A percentile compares a stretch with the other conserved stretches of the same genome.
Evolutionary conservation across 2,888 invertebrate species (phyloP).

Genomic region (Amiota mariae): DNA sequence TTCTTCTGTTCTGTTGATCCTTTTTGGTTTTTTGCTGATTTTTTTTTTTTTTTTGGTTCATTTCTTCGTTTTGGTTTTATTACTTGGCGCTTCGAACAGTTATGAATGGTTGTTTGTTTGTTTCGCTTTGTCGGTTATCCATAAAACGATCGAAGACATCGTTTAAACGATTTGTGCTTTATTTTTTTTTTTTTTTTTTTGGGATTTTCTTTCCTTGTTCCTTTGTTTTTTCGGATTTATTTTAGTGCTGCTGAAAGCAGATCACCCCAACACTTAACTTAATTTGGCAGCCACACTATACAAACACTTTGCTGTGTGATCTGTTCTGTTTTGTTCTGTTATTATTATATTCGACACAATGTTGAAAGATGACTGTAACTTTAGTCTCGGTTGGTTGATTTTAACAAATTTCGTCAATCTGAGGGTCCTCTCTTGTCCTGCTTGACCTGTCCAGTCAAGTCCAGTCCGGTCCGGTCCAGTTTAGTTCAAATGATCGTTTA

Average conservation of each 20-base stretch:
- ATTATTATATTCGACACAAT: conserved; percentile 64
- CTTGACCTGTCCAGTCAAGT: background rate
- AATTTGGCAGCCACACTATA: conserved; percentile 70
- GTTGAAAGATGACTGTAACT: conserved; percentile 14
- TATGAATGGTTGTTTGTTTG: conserved; percentile 50
- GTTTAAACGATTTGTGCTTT: conserved; percentile 46
- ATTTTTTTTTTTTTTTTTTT: conserved; percentile 26
- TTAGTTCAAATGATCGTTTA: conserved; percentile 34
- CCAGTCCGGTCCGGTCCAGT: background rate
- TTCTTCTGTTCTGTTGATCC: conserved; percentile 36
- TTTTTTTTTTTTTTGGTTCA: background rate
- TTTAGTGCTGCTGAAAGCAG: conserved; percentile 55
- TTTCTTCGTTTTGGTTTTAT: conserved; percentile 10
- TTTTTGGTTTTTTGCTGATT: background rate
- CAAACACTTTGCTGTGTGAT: no score
- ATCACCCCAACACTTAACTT: conserved; percentile 72
- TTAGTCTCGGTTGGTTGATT: conserved; percentile 30
- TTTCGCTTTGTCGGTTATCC: conserved; percentile 60
- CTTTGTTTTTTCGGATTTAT: conserved; percentile 2
- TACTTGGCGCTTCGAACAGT: conserved; percentile 33
- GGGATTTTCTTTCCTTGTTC: conserved; percentile 19
- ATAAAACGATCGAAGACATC: conserved; percentile 57
- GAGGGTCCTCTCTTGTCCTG: no score
- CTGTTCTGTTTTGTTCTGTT: conserved; percentile 57
- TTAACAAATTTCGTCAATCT: conserved; percentile 36